Percentiles rank a stretch among this genome's conserved stretches.
These are phyloP conservation scores for Heteractis magnifica DNA, from an alignment of 92 coral and sea anemone species.

Conservation along the genomic window DNA sequence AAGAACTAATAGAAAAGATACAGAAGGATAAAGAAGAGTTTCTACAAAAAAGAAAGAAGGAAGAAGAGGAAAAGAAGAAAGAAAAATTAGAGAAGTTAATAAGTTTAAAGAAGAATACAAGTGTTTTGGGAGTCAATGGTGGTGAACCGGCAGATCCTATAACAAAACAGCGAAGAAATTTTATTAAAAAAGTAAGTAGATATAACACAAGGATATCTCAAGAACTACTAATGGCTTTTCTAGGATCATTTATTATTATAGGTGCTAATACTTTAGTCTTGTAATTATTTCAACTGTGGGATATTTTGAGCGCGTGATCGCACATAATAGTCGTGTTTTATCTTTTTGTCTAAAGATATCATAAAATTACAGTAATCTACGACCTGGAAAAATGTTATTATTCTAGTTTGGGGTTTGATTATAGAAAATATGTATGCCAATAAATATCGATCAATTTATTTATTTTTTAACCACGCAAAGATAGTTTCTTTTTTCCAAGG, in stretches of 20 bases:
- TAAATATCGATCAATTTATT: too few species aligned
- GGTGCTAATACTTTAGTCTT: neutral
- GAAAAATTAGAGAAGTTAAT: slow-evolving; percentile 70
- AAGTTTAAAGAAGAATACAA: slow-evolving; percentile 43
- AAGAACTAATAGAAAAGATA: slow-evolving; percentile 69
- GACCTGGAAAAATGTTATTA: too few species aligned
- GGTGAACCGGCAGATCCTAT: slow-evolving; percentile 82
- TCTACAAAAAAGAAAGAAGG: slow-evolving; percentile 34
- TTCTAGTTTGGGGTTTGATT: too few species aligned
- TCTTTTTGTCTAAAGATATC: too few species aligned
- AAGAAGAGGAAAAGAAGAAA: slow-evolving; percentile 61
- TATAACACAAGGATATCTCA: neutral
- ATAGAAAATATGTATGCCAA: too few species aligned
- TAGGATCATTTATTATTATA: neutral
- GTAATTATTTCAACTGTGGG: too few species aligned
- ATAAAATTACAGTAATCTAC: too few species aligned
- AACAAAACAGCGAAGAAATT: slow-evolving; percentile 69
- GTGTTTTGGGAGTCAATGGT: slow-evolving; percentile 50
- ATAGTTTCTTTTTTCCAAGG: too few species aligned
- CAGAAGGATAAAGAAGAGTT: slow-evolving; percentile 85
- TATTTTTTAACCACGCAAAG: too few species aligned
- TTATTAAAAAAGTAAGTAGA: slow-evolving; percentile 64
- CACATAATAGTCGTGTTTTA: too few species aligned
- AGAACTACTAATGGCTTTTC: neutral
- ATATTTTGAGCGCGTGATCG: too few species aligned